Evolutionary conservation across 1,140 invertebrate genomes (phyloP).

Genomic region (Heliconius nattereri): DNA sequence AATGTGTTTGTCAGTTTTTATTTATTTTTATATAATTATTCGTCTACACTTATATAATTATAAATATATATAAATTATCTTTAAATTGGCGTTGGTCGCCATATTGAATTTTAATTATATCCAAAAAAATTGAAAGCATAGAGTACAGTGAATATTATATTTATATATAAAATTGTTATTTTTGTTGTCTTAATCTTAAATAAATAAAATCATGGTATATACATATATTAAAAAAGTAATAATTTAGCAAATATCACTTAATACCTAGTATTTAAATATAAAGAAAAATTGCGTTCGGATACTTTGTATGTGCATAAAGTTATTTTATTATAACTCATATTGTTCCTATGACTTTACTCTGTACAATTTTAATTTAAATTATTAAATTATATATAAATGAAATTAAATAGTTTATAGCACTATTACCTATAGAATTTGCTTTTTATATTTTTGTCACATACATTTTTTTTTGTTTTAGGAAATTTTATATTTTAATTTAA

Average conservation of each 20-base stretch:
- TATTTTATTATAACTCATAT: neutral
- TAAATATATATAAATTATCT: neutral
- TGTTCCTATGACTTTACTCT: neutral
- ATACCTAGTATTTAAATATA: neutral
- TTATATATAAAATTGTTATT: neutral
- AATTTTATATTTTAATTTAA: too few relatives aligned
- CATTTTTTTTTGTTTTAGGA: too few relatives aligned
- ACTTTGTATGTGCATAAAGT: neutral
- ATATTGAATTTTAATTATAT: constrained; percentile 1
- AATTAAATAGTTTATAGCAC: neutral
- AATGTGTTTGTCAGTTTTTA: neutral
- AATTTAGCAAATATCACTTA: neutral
- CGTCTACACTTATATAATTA: neutral
- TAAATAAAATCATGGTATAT: neutral
- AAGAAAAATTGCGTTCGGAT: neutral
- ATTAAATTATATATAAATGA: neutral
- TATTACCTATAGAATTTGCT: neutral
- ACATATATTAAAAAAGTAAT: neutral
- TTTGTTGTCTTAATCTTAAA: neutral
- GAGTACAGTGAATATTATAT: neutral
- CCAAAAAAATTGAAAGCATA: neutral
- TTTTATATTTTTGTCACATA: too few relatives aligned
- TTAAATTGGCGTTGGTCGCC: neutral
- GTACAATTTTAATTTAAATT: neutral
- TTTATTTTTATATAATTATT: neutral